phyloP scores from a whole-genome alignment of 1,140 invertebrate species.

The Lordiphosa collinella region DNA sequence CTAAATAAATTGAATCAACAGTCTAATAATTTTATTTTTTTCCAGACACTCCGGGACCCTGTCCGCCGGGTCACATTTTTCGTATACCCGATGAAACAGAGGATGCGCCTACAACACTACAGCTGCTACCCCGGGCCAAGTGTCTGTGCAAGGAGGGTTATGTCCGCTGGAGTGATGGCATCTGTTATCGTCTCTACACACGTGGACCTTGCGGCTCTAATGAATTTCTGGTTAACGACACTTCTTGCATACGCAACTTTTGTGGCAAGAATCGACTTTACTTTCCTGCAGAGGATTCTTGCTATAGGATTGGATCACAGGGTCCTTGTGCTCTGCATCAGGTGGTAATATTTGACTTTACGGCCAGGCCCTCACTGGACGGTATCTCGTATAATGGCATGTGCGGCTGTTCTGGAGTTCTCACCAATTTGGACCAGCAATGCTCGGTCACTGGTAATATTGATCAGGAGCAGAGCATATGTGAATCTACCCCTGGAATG shows the following conservation, averaged over 20 bases:
- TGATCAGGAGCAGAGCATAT: conserved; percentile 79
- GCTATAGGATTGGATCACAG: conserved; percentile 86
- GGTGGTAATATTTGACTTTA: conserved; percentile 88
- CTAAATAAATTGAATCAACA: too few relatives aligned
- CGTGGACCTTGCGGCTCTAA: conserved; percentile 86
- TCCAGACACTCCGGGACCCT: conserved; percentile 85
- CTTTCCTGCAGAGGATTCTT: conserved; percentile 85
- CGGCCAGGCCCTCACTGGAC: conserved; percentile 86
- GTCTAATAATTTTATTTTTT: conserved; percentile 18
- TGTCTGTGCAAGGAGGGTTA: conserved; percentile 87
- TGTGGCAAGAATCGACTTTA: conserved; percentile 87
- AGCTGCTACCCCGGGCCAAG: conserved; percentile 76
- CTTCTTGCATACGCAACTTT: conserved; percentile 83
- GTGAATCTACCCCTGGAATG: conserved; percentile 83
- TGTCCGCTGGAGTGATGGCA: conserved; percentile 84
- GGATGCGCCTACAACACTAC: conserved; percentile 33
- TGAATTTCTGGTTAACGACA: conserved; percentile 84
- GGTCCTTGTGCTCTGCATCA: conserved; percentile 86
- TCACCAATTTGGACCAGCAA: conserved; percentile 74
- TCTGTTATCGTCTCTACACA: conserved; percentile 88
- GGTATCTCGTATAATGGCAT: conserved; percentile 90
- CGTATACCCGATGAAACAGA: conserved; percentile 74
- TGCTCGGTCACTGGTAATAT: conserved; percentile 43
- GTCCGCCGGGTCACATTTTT: conserved; percentile 85
- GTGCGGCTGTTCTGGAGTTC: conserved; percentile 84